Evolutionary conservation across 2,797 vertebrate species (phyloP), one percentile per base, ranked within the genome.

Genomic region (Gymnothorax javanicus): DNA sequence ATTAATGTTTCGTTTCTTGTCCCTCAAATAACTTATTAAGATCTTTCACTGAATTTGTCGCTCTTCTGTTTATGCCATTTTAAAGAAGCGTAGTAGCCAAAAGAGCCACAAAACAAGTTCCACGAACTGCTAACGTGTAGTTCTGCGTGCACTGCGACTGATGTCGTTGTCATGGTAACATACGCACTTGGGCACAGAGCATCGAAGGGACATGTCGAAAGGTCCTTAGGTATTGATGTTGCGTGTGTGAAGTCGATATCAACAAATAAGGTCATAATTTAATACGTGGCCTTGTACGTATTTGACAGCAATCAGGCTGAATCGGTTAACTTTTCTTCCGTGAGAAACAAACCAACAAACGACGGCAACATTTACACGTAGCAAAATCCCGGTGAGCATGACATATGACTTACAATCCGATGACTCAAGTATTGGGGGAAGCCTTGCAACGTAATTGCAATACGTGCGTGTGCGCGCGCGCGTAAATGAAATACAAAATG

Each of bases 91-190:
- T 12, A 64, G 12, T 64, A 20, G 60, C 3, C 60, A 64, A 64
- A 64, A 20, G 17, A 5, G 60, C 60, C 17, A 64, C 60, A 64
- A 64, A 64, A 5, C 60, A 64, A 64, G 33, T 64, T 23, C 23
- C 17, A 64, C 60, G 60, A 25, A 62, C 27, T 85, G 43, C 23
- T 82, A 59, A 50, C 13, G 23, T 50, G n/a, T 57, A 64, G 60
- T 67, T 60, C 43, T 57, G 79, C 23, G 60, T 64, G 15, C 23
- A 20, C 3, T 64, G 6, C 60, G 5, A 20, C 60, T 64, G 60
- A 64, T 64, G 15, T 64, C 15, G 60, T 57, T 71, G 27, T 79
- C 59, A 83, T 86, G 54, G 86, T 86, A 86, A 86, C 58, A 64
- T 54, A 82, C 23, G 33, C 33, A n/a, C 25, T 57, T 57, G 43